phyloP scores from a whole-genome alignment of 2,113 vertebrate species.

The Uria lomvia region DNA sequence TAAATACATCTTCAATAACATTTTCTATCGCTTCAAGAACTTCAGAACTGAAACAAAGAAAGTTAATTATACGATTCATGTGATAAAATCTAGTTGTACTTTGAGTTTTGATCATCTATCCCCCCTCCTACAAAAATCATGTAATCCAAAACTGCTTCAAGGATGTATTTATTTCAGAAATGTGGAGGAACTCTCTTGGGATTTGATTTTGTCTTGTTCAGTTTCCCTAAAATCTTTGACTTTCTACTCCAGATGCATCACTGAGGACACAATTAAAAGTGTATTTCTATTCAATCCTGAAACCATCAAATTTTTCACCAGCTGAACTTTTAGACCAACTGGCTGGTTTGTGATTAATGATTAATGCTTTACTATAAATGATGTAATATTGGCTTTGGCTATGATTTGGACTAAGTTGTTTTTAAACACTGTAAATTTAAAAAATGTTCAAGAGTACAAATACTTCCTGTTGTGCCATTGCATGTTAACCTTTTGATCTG shows the following conservation, averaged over 20 bases:
- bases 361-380: slow-evolving; percentile 67
- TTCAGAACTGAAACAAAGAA: slow-evolving; percentile 76
- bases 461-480: slow-evolving; percentile 42
- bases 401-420: slow-evolving; percentile 47
- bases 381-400: slow-evolving; percentile 68
- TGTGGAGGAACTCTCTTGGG: background rate
- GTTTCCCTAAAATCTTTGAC: background rate
- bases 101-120: background rate
- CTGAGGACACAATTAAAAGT: slow-evolving; percentile 2
- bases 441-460: slow-evolving; percentile 59
- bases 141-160: background rate
- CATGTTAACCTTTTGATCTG: slow-evolving; percentile 58
- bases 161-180: background rate
- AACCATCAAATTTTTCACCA: slow-evolving; percentile 20
- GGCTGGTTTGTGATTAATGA: slow-evolving; percentile 40
- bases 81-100: background rate
- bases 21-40: slow-evolving; percentile 86
- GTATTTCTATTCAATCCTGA: slow-evolving; percentile 13
- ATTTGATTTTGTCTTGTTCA: background rate
- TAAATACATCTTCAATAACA: slow-evolving; percentile 76
- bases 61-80: background rate
- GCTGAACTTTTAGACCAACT: slow-evolving; percentile 46
- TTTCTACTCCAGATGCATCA: background rate
- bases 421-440: slow-evolving; percentile 53
- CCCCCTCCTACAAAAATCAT: background rate